Base-by-base conservation (phyloP, 2,113 vertebrate species). In the Synodontis membranacea region DNA sequence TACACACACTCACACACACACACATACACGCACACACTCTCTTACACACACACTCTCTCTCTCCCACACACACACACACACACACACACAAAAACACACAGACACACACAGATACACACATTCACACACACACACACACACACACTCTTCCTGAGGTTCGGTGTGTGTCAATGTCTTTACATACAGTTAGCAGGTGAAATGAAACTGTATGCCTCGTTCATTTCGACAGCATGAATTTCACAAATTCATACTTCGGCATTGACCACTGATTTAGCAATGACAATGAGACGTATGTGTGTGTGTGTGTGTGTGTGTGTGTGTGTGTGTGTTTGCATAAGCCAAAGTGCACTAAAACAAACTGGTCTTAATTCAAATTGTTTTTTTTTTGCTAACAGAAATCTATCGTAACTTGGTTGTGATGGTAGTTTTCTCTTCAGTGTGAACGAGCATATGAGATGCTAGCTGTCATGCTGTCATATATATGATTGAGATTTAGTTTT, bases 191-290 rank as follows among this genome's bases (percentile, higher is more conserved):
- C 85, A 28, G 75, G 78, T 72, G 80, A 46, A 28, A n/a, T 60
- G 80, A 19, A 60, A 82, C 86, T 87, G 86, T 87, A 90, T 90
- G 89, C 79, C 44, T 70, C n/a, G 64, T 28, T 70, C 82, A 70
- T 62, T 54, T 68, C 75, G 42, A 88, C 84, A 89, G 87, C 86
- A 89, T 88, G 86, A 83, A 74, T 54, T 50, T 84, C 39, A 85
- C 78, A 75, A 88, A 87, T 83, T 85, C 89, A 88, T 90, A 87
- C 83, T 90, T 72, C 72, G 62, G 83, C 85, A 84, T 75, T 74
- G 76, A 90, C 64, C 89, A 87, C 62, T 54, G 56, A 21, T 76
- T 48, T 76, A 39, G 78, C 76, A 80, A 87, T 90, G 89, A 80
- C 50, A 44, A 89, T 91, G 87, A 72, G 80, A 83, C 62, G 79